phyloP scores from a whole-genome alignment of 2,797 vertebrate species.

The Esox masquinongy region DNA sequence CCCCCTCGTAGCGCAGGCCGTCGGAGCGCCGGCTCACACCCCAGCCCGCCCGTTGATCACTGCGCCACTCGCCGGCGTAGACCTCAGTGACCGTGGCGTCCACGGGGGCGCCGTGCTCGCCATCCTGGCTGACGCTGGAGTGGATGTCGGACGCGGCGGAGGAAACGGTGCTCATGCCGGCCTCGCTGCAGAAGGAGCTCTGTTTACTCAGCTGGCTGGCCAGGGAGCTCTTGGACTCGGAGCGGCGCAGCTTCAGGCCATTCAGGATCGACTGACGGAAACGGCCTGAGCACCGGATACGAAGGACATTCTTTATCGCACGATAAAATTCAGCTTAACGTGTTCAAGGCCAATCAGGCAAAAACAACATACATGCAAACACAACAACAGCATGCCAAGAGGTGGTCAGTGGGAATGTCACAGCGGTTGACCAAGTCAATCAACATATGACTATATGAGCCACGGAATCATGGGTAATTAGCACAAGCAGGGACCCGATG shows the following conservation, averaged over 20 bases:
- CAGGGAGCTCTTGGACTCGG: slow-evolving; percentile 96
- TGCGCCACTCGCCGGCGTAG: slow-evolving; percentile 94
- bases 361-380: not conserved
- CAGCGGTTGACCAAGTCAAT: no score
- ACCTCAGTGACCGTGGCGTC: slow-evolving; percentile 96
- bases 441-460: no score
- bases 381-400: not conserved
- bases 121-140: slow-evolving; percentile 92
- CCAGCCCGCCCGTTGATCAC: slow-evolving; percentile 91
- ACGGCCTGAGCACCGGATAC: slow-evolving; percentile 62
- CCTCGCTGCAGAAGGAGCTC: slow-evolving; percentile 98
- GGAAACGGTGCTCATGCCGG: slow-evolving; percentile 96
- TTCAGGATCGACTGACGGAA: slow-evolving; percentile 96
- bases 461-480: no score
- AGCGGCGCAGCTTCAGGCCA: slow-evolving; percentile 93
- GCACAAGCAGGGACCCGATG: no score
- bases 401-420: no score
- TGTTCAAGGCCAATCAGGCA: not conserved
- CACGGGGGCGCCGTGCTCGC: slow-evolving; percentile 86
- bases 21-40: slow-evolving; percentile 93
- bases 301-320: not conserved
- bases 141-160: slow-evolving; percentile 94
- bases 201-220: slow-evolving; percentile 98
- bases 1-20: slow-evolving; percentile 90
- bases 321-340: not conserved